Percentiles rank a stretch among this genome's conserved stretches.
These are phyloP conservation scores for Rhadinocentrus ornatus DNA, from an alignment of 2,797 vertebrate species.

Conservation along the genomic window DNA sequence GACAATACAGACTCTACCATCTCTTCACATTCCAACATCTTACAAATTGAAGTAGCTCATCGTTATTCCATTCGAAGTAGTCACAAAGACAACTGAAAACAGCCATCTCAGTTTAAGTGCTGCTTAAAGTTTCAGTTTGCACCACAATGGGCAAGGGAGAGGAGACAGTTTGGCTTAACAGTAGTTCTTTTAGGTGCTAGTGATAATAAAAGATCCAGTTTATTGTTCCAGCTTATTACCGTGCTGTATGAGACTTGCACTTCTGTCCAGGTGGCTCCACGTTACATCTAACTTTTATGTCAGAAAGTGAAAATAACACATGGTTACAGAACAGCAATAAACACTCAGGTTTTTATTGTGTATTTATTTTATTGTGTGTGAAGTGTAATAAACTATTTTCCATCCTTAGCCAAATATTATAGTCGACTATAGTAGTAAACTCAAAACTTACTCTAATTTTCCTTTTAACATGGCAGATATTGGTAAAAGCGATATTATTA, in stretches of 20 bases:
- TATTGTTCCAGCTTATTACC: not conserved
- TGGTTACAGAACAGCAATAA: not conserved
- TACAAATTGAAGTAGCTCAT: constrained; percentile 14
- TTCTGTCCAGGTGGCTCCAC: not conserved
- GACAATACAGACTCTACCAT: constrained; percentile 36
- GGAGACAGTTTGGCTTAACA: constrained; percentile 13
- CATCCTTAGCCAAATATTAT: not conserved
- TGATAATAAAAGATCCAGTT: not conserved
- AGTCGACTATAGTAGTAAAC: too few relatives aligned
- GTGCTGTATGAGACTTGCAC: not conserved
- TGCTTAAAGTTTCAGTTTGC: constrained; percentile 19
- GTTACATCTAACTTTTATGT: not conserved
- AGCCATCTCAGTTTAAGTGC: constrained; percentile 17
- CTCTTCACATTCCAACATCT: constrained; percentile 38
- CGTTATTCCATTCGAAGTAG: constrained; percentile 5
- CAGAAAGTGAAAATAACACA: not conserved
- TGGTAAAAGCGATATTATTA: too few relatives aligned
- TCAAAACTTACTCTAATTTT: too few relatives aligned
- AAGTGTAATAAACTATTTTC: too few relatives aligned
- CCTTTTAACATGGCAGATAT: not conserved
- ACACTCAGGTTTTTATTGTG: too few relatives aligned
- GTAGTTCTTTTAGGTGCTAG: constrained; percentile 9
- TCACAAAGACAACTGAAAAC: constrained; percentile 1
- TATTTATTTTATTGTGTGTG: too few relatives aligned
- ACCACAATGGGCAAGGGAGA: constrained; percentile 1